phyloP scores from a whole-genome alignment of 2,797 vertebrate genomes.

The Premnoplex brunnescens region DNA sequence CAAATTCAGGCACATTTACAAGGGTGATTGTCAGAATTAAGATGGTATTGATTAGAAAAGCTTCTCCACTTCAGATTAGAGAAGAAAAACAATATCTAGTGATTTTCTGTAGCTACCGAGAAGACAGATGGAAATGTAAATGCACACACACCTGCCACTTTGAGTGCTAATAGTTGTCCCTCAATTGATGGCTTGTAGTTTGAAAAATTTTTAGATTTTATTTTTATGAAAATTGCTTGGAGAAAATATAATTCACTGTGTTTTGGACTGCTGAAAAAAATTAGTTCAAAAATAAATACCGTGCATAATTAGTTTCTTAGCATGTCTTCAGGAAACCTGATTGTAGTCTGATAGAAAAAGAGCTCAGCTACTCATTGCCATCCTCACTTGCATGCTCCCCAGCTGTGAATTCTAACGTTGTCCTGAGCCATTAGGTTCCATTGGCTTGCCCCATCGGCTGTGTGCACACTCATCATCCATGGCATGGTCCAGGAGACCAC shows the following conservation, averaged over 20 bases:
- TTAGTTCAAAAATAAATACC: not conserved
- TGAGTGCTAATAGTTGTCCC: not conserved
- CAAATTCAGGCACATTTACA: not conserved
- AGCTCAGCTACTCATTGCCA: not conserved
- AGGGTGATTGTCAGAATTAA: not conserved
- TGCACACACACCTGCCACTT: not conserved
- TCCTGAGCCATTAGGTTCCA: not conserved
- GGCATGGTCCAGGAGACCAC: not conserved
- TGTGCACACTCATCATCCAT: accelerated
- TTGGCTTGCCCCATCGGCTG: not conserved
- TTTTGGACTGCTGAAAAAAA: constrained; percentile 10
- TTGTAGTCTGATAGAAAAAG: not conserved
- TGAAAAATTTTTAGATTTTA: constrained; percentile 32
- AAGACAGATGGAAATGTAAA: constrained; percentile 37
- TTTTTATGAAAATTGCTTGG: not conserved
- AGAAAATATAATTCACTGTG: not conserved
- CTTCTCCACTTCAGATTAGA: not conserved
- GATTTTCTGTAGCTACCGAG: constrained; percentile 4
- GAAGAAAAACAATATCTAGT: not conserved
- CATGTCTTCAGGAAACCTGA: constrained; percentile 27
- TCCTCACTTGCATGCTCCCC: not conserved
- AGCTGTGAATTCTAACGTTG: not conserved
- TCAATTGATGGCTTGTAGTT: not conserved
- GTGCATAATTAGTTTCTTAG: not conserved
- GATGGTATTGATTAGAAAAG: not conserved